A percentile compares a stretch with the other conserved stretches of the same genome.
Conservation (phyloP, 2,888 invertebrate species). For the Machimus rusticus region DNA sequence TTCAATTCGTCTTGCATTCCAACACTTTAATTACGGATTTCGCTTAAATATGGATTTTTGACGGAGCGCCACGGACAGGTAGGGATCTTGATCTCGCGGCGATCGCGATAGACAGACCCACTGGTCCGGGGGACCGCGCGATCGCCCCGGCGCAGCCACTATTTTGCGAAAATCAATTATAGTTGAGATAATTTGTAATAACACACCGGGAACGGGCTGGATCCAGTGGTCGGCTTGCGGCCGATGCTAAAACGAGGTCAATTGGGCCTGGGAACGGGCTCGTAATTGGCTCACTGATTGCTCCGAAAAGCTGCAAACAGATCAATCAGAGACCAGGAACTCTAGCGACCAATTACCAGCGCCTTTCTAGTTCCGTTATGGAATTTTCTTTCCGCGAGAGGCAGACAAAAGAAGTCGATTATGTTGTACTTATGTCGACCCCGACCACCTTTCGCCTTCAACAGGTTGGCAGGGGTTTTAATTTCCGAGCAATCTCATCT, state of each 20-base stretch:
- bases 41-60: slow-evolving; percentile 38
- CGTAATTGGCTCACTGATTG: slow-evolving; percentile 2
- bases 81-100: background rate
- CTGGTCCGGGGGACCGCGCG: background rate
- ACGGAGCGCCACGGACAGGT: slow-evolving; percentile 10
- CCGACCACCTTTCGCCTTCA: slow-evolving; percentile 41
- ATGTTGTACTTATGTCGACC: slow-evolving; percentile 46
- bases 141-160: background rate
- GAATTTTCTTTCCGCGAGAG: background rate
- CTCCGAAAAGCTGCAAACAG: slow-evolving; percentile 30
- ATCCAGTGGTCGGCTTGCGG: background rate
- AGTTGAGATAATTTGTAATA: slow-evolving; percentile 23
- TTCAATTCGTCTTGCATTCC: slow-evolving; percentile 45
- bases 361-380: slow-evolving; percentile 15
- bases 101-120: background rate
- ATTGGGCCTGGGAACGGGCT: slow-evolving; percentile 37
- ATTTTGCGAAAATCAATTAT: slow-evolving; percentile 31
- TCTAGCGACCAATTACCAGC: slow-evolving; percentile 26
- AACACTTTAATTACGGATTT: slow-evolving; percentile 44
- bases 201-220: background rate
- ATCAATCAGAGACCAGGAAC: slow-evolving; percentile 18
- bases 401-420: slow-evolving; percentile 42
- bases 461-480: slow-evolving; percentile 37
- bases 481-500: slow-evolving; percentile 29
- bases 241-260: slow-evolving; percentile 3